Evolutionary conservation across 2,888 invertebrate genomes (phyloP), one percentile per base, ranked within the genome.

Genomic region (Hesperia comma): DNA sequence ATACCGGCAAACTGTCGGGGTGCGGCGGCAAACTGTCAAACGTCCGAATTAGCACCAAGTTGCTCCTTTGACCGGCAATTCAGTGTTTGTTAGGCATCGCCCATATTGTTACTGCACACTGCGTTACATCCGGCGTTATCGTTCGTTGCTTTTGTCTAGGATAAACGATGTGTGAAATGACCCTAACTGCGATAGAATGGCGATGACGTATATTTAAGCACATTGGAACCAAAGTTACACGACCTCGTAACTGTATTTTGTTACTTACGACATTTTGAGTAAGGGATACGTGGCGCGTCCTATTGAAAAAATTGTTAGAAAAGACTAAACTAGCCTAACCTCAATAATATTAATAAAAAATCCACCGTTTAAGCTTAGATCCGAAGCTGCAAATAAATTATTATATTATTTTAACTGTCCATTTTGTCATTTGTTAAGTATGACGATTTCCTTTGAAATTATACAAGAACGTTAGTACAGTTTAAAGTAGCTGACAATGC

Each of bases 21-120:
- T 70, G 73, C 75, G 76, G 77, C 74, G 72, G 72, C 74, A 70
- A 78, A 78, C 78, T 81, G 77, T 76, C 82, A 82, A 83, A 79
- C 82, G 79, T 82, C 77, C 74, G 80, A 84, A 86, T 86, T 86
- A 87, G 81, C 82, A 76, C 82, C 77, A 86, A 86, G 81, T 85
- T 81, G 79, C 77, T 81, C 84, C 84, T 85, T 86, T 87, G 82
- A 79, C 78, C 75, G 75, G 70, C 70, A 74, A 69, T 74, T 75
- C 74, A 72, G 71, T 81, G 79, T 81, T 82, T 80, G 81, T 78
- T 75, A 75, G 76, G 74, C 76, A 77, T 78, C 74, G 71, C 57
- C 62, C 54, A 46, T 63, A 63, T 60, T 70, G 63, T 40, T 55
- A 53, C 21, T 70, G 71, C 80, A 79, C 37, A 61, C 33, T 60